A percentile compares a stretch with the other conserved stretches of the same genome.
phyloP scores from a whole-genome alignment of 1,140 invertebrate genomes.

The Drosophila malerkotliana region DNA sequence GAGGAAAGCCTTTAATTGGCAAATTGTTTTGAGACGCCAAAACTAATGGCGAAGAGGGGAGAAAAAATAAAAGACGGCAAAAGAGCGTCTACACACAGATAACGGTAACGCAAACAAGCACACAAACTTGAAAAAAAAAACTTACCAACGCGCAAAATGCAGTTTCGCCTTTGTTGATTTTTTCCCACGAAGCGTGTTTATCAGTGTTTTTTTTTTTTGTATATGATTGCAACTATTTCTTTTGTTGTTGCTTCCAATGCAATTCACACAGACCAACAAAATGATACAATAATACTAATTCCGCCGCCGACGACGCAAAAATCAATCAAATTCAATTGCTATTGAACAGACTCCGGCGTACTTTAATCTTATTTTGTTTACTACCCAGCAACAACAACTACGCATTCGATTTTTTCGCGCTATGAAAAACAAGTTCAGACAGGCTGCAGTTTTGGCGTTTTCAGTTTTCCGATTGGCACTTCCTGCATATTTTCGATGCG shows the following conservation, averaged over 20 bases:
- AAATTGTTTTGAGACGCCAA: slow-evolving; percentile 61
- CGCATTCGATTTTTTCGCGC: not conserved
- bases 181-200: slow-evolving; percentile 31
- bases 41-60: slow-evolving; percentile 15
- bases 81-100: slow-evolving; percentile 22
- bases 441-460: not conserved
- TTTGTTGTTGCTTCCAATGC: slow-evolving; percentile 8
- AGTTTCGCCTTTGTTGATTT: slow-evolving; percentile 24
- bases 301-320: slow-evolving; percentile 8
- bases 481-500: not conserved
- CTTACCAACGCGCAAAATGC: slow-evolving; percentile 38
- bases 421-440: not conserved
- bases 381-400: not conserved
- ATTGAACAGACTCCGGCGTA: slow-evolving; percentile 2
- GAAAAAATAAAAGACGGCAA: slow-evolving; percentile 7
- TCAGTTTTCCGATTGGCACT: not conserved
- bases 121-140: not conserved
- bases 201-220: slow-evolving; percentile 25
- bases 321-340: slow-evolving; percentile 35
- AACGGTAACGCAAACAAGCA: slow-evolving; percentile 8
- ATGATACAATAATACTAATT: slow-evolving; percentile 5
- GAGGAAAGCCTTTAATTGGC: slow-evolving; percentile 71
- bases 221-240: slow-evolving; percentile 3
- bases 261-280: slow-evolving; percentile 36
- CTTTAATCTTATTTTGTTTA: slow-evolving; percentile 5